Evolutionary conservation across 2,888 invertebrate species (phyloP).

Genomic region (Caenorhabditis macrosperma): DNA sequence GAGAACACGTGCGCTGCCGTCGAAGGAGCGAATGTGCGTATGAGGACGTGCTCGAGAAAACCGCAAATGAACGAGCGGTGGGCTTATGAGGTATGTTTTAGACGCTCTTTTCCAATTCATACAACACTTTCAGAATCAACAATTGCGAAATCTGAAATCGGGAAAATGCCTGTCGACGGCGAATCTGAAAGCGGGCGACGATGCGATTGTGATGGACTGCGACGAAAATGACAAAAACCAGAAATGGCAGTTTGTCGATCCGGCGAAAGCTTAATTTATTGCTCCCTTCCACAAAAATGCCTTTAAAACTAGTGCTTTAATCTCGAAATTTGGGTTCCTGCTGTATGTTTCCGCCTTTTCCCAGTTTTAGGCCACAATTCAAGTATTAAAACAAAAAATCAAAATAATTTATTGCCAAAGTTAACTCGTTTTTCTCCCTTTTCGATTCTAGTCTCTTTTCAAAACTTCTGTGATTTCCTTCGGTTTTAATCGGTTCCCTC

Average conservation of each 20-base stretch:
- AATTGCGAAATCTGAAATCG: conserved; percentile 79
- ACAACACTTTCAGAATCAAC: conserved; percentile 66
- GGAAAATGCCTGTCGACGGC: conserved; percentile 81
- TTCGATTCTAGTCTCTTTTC: too few species aligned
- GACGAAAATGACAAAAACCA: conserved; percentile 62
- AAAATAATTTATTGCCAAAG: not conserved
- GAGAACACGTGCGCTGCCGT: conserved; percentile 77
- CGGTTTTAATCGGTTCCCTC: not conserved
- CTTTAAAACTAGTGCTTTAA: not conserved
- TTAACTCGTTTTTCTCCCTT: not conserved
- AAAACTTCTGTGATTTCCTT: too few species aligned
- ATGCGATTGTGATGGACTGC: conserved; percentile 75
- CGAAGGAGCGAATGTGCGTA: conserved; percentile 57
- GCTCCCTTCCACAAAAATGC: not conserved
- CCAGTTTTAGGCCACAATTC: conserved; percentile 19
- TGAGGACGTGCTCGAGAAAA: conserved; percentile 78
- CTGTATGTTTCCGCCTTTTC: not conserved
- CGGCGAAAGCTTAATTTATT: conserved; percentile 24
- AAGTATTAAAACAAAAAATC: not conserved
- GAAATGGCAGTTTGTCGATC: conserved; percentile 60
- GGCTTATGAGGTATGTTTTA: conserved; percentile 80
- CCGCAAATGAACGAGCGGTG: conserved; percentile 75
- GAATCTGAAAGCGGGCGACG: conserved; percentile 79
- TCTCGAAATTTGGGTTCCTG: conserved; percentile 3
- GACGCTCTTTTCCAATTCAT: too few species aligned